Conservation (phyloP, 1,140 invertebrate genomes). For the Meloidogyne floridensis region DNA sequence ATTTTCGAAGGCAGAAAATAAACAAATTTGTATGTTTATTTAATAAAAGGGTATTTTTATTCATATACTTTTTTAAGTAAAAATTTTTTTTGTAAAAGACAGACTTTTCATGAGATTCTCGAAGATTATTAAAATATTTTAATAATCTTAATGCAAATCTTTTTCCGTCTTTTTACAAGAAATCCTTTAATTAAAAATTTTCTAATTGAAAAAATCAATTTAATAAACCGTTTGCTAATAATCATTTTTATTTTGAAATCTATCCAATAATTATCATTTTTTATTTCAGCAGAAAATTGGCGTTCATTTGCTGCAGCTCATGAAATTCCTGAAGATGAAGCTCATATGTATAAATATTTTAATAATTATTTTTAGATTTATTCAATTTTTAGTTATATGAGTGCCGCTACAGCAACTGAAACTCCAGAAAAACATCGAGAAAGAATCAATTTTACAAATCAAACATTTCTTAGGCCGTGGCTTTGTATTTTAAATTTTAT, state of each 20-base stretch:
- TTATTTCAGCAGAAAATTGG: constrained; percentile 32
- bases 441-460: constrained; percentile 29
- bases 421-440: constrained; percentile 19
- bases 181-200: too few relatives aligned
- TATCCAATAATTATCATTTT: neutral
- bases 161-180: too few relatives aligned
- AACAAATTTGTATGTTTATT: constrained; percentile 21
- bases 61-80: too few relatives aligned
- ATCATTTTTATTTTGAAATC: neutral
- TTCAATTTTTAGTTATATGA: constrained; percentile 20
- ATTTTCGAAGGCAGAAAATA: constrained; percentile 29
- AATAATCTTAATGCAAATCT: too few relatives aligned
- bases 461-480: constrained; percentile 30
- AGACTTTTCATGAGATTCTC: too few relatives aligned
- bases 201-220: too few relatives aligned
- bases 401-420: constrained; percentile 29
- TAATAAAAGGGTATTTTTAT: too few relatives aligned
- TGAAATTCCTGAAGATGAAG: constrained; percentile 31
- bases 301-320: constrained; percentile 27
- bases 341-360: neutral
- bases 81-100: too few relatives aligned
- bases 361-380: neutral
- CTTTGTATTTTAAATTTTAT: constrained; percentile 27
- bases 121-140: too few relatives aligned
- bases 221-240: too few relatives aligned